Base-by-base conservation (phyloP, 2,888 invertebrate species). In the Hydrotaea diabolus region DNA sequence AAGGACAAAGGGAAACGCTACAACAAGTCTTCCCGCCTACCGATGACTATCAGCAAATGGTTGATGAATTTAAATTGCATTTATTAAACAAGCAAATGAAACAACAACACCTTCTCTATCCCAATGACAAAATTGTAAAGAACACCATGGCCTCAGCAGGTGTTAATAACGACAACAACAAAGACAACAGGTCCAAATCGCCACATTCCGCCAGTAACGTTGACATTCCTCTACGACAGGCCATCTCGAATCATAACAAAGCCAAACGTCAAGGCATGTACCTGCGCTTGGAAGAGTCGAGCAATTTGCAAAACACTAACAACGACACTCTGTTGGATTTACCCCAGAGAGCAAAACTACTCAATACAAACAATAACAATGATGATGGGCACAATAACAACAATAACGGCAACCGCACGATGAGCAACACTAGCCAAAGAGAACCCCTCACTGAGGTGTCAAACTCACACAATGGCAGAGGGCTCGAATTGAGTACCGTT, bases 21-120 rank as follows among this genome's bases (percentile, higher is more conserved):
- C n/a, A 66, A 55, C 43, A 59, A 26, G 15, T 59, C 13, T 21
- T 21, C 49, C 15, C 21, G 53, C 21, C 31, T 15, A 17, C 2
- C 64, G 84, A 85, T 80, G 76, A 39, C 77, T 78, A 85, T 80
- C 82, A 80, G 78, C 87, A 87, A 82, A 87, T 91, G 87, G 89
- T 92, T 9, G 88, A 89, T 31, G 89, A 91, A 82, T 92, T 92
- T 72, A 91, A 91, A 86, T 89, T 89, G 19, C 90, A 91, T 87
- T 85, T 92, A 69, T 86, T 90, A 85, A 88, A 89, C 26, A 90
- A 89, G 85, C 88, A 87, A 85, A 86, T 87, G 80, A 72, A 53
- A 36, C 77, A 75, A 77, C 87, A 88, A 26, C 86, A 86, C 59
- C 88, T 87, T n/a, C 17, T 53, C 55, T 66, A 21, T 17, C 46